Evolutionary conservation across 2,113 vertebrate genomes (phyloP).

Genomic region (Chloropsis hardwickii): DNA sequence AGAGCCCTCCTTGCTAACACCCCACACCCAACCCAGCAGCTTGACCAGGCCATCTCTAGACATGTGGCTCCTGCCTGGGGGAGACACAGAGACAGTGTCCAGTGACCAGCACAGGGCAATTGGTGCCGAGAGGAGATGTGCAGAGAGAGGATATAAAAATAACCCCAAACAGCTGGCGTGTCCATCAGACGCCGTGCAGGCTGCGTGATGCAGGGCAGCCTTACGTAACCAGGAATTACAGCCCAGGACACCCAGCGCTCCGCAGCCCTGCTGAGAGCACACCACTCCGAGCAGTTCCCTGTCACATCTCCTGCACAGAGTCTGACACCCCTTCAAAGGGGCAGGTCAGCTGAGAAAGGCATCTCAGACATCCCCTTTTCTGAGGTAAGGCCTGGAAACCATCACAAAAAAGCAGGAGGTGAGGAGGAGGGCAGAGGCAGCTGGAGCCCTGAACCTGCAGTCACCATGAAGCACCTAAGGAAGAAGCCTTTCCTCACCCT

Average conservation of each 20-base stretch:
- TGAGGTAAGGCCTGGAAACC: neutral
- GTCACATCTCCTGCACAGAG: neutral
- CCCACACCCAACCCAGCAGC: accelerated
- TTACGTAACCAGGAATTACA: neutral
- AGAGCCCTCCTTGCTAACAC: neutral
- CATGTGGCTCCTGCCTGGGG: accelerated
- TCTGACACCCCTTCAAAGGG: neutral
- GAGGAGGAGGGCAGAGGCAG: neutral
- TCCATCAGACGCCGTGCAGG: neutral
- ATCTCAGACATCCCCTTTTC: neutral
- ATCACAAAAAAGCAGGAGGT: neutral
- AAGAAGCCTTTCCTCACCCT: neutral
- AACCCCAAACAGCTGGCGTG: constrained; percentile 10
- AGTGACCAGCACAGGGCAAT: accelerated
- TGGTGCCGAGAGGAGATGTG: accelerated
- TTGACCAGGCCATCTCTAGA: accelerated
- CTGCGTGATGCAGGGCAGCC: neutral
- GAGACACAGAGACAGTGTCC: accelerated
- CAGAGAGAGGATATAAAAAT: constrained; percentile 7
- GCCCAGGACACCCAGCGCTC: neutral
- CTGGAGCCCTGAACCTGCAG: neutral
- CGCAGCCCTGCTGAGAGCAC: neutral
- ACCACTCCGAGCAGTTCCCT: neutral
- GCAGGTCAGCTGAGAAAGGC: neutral
- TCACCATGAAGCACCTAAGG: accelerated